Conservation (phyloP, 2,113 vertebrate species). For the Lethenteron reissneri region DNA sequence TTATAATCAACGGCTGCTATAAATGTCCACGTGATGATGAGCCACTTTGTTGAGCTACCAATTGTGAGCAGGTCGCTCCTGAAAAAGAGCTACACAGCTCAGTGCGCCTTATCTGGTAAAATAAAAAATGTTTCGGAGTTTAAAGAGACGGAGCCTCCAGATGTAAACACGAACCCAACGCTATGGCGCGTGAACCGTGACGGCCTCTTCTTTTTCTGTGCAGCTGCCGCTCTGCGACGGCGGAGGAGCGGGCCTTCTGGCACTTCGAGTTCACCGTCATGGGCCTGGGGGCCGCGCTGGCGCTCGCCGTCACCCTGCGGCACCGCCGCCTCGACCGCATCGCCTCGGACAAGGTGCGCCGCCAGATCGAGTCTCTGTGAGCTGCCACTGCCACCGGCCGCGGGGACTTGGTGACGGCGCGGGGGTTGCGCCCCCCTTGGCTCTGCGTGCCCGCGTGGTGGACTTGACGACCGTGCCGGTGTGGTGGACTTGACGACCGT, state of each 20-base stretch:
- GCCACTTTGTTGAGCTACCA: not conserved
- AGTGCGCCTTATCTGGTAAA: too few relatives aligned
- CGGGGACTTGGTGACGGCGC: not conserved
- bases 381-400: not conserved
- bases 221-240: constrained; percentile 34
- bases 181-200: too few relatives aligned
- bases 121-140: not conserved
- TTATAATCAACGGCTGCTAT: too few relatives aligned
- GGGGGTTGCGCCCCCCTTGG: not conserved
- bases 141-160: not conserved
- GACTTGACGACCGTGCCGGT: not conserved
- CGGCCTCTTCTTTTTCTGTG: not conserved
- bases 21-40: too few relatives aligned
- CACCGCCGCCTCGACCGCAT: constrained; percentile 37
- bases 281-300: constrained; percentile 22
- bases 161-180: not conserved
- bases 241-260: constrained; percentile 42
- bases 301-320: constrained; percentile 30
- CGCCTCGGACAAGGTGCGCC: constrained; percentile 46
- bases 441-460: too few relatives aligned
- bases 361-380: constrained; percentile 50
- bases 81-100: not conserved
- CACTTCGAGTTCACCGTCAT: constrained; percentile 32
- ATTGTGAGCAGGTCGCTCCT: not conserved
- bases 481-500: too few relatives aligned